Evolutionary conservation across 2,797 vertebrate genomes (phyloP).

Genomic region (Hippoglossus hippoglossus): DNA sequence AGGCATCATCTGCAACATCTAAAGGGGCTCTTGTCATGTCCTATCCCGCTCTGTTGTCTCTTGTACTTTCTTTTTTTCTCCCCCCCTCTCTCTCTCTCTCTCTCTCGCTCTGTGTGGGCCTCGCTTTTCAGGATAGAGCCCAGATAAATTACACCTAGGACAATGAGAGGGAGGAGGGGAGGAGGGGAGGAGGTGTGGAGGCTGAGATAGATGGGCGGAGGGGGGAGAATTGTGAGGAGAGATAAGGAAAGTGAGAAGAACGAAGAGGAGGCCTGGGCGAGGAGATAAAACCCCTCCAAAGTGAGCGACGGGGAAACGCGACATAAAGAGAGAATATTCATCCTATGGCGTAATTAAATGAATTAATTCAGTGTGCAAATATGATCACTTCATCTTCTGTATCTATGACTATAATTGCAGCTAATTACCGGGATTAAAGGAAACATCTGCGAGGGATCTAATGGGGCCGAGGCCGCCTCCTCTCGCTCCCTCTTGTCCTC

Average conservation of each 20-base stretch:
- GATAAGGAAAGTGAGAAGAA: slow-evolving; percentile 44
- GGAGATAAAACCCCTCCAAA: slow-evolving; percentile 29
- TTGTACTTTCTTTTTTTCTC: slow-evolving; percentile 20
- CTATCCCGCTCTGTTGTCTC: slow-evolving; percentile 68
- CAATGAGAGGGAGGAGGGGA: slow-evolving; percentile 33
- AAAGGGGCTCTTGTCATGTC: slow-evolving; percentile 74
- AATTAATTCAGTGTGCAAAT: slow-evolving; percentile 68
- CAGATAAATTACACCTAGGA: slow-evolving; percentile 72
- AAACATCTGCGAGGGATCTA: slow-evolving; percentile 68
- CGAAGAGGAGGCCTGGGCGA: slow-evolving; percentile 12
- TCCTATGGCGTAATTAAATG: slow-evolving; percentile 18
- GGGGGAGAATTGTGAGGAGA: slow-evolving; percentile 29
- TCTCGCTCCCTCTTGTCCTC: slow-evolving; percentile 18
- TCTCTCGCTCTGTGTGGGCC: not conserved
- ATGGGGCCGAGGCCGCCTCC: slow-evolving; percentile 13
- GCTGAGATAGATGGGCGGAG: slow-evolving; percentile 7
- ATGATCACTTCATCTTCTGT: slow-evolving; percentile 60
- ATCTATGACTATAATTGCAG: slow-evolving; percentile 66
- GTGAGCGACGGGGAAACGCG: slow-evolving; percentile 10
- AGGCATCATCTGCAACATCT: slow-evolving; percentile 84
- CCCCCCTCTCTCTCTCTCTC: not conserved
- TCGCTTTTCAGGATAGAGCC: slow-evolving; percentile 62
- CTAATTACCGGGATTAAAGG: slow-evolving; percentile 76
- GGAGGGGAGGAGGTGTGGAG: slow-evolving; percentile 16
- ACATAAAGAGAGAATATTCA: not conserved